Evolutionary conservation across 2,888 invertebrate genomes (phyloP).

Genomic region (Eilema caniola): DNA sequence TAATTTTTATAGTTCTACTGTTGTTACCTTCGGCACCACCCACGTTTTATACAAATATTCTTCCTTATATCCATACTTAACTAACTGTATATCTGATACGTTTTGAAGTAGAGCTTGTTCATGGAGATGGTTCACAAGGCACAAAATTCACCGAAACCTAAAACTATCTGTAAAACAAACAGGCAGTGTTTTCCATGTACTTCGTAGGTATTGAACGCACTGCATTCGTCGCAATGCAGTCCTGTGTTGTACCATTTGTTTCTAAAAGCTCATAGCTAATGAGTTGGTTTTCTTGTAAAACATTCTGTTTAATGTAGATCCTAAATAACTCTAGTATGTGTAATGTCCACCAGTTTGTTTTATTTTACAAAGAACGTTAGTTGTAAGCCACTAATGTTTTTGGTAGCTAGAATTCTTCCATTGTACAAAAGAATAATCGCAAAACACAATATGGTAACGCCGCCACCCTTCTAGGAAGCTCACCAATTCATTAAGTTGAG

Average conservation of each 20-base stretch:
- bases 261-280: background rate
- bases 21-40: too few species aligned
- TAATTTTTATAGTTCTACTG: too few species aligned
- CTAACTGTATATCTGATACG: too few species aligned
- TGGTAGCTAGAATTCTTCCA: background rate
- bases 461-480: background rate
- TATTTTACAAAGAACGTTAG: background rate
- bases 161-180: background rate
- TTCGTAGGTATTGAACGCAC: background rate
- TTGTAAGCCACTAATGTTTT: background rate
- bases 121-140: background rate
- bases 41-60: too few species aligned
- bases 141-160: background rate
- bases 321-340: constrained; percentile 28
- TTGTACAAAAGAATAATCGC: background rate
- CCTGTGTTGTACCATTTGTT: background rate
- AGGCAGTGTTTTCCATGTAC: background rate
- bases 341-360: constrained; percentile 16
- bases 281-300: background rate
- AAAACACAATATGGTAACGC: background rate
- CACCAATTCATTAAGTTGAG: constrained; percentile 19
- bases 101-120: too few species aligned
- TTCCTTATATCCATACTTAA: too few species aligned
- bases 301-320: constrained; percentile 27
- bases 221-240: constrained; percentile 1